phyloP scores from a whole-genome alignment of 1,140 invertebrate genomes.

The Macrocentrus cingulum region DNA sequence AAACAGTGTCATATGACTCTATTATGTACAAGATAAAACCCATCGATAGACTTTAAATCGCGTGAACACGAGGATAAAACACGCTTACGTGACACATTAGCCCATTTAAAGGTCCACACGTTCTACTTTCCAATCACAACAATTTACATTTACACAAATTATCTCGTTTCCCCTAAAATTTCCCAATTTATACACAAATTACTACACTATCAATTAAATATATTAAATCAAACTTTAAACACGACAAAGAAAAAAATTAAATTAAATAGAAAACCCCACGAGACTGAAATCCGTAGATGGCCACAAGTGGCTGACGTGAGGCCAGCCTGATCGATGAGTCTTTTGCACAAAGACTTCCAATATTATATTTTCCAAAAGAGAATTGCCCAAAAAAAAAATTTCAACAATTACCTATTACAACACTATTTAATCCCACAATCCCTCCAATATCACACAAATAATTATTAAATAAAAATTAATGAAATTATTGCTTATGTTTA shows the following conservation, averaged over 20 bases:
- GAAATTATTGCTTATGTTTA: slow-evolving; percentile 41
- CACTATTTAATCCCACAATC: neutral
- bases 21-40: neutral
- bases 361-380: neutral
- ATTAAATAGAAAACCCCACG: slow-evolving; percentile 27
- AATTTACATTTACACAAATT: neutral
- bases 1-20: neutral
- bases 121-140: slow-evolving; percentile 1
- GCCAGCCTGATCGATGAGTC: slow-evolving; percentile 30
- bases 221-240: no score
- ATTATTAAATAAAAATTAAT: slow-evolving; percentile 7
- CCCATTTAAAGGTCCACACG: slow-evolving; percentile 14
- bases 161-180: no score
- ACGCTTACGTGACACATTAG: neutral
- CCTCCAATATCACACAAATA: slow-evolving; percentile 1
- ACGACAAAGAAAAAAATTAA: slow-evolving; percentile 20
- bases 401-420: neutral
- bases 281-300: slow-evolving; percentile 38
- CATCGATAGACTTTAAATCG: neutral
- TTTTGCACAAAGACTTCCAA: slow-evolving; percentile 4
- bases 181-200: no score
- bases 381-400: neutral
- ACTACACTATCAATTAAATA: no score
- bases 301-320: slow-evolving; percentile 48
- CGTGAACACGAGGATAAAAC: neutral